A percentile compares a stretch with the other conserved stretches of the same genome.
phyloP scores from a whole-genome alignment of 1,140 invertebrate genomes.

The Diachasmimorpha longicaudata region DNA sequence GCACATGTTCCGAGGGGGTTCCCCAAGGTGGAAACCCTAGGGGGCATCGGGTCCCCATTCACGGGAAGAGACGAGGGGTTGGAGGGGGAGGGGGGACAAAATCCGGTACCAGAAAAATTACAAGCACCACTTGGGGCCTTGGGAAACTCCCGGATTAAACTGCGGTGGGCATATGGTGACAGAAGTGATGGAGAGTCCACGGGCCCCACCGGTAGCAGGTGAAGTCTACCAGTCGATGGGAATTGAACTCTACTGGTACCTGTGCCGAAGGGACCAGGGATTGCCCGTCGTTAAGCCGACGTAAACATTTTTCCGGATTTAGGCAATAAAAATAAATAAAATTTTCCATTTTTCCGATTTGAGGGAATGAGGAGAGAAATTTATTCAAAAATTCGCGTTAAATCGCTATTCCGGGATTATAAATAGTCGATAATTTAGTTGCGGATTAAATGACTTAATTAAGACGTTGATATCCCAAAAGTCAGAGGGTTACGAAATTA shows the following conservation, averaged over 20 bases:
- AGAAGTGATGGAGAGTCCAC: not conserved
- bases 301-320: not conserved
- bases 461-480: too few species aligned
- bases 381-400: too few species aligned
- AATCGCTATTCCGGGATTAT: too few species aligned
- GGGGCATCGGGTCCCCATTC: not conserved
- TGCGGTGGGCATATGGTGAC: conserved; percentile 5
- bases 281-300: not conserved
- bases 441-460: too few species aligned
- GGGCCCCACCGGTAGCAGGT: not conserved
- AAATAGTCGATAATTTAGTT: too few species aligned
- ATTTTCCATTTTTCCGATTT: not conserved
- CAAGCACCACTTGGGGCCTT: conserved; percentile 5
- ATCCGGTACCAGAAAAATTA: not conserved
- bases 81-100: not conserved
- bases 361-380: too few species aligned
- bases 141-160: not conserved
- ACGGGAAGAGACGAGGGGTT: not conserved
- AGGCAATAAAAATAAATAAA: too few species aligned
- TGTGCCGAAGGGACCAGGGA: not conserved
- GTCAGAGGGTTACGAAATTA: too few species aligned
- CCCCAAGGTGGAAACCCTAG: not conserved
- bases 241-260: conserved; percentile 1
- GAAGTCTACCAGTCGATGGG: conserved; percentile 8
- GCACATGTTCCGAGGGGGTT: conserved; percentile 6